Base-by-base conservation (phyloP, 2,113 vertebrate species). In the Psilopogon haemacephalus region DNA sequence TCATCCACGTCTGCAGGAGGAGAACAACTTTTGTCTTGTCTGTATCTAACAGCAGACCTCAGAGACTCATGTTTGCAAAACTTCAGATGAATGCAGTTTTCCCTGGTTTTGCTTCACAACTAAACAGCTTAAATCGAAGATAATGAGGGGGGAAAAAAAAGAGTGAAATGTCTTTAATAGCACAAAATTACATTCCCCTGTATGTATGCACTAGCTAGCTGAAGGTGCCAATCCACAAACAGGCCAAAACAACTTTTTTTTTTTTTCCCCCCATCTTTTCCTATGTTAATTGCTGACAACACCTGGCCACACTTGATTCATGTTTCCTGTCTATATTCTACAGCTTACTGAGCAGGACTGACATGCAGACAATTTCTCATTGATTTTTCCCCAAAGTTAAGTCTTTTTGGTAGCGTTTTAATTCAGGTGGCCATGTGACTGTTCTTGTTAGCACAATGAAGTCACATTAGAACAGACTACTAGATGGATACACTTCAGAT, bases 361-460 rank as follows among this genome's bases (percentile, higher is more conserved):
- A 93, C 87, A 88, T 15, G 59, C 73, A 84, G 63, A 84, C 58
- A 82, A 86, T 76, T 91, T 65, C 62, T 50, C 55, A 68, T 26
- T n/a, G 44, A 77, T 73, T 73, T 59, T 65, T 23, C 19, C 54
- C 59, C 27, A 30, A 64, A 48, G 17, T 69, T 78, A 72, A 91
- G 62, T 55, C 48, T 77, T 79, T 68, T 71, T 77, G n/a, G 38
- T 52, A 74, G 32, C 44, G 46, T 82, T 94, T 95, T 94, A 95
- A 60, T 50, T 21, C 50, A 46, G 83, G 42, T 84, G 81, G 71
- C 71, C 86, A 62, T 5, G 13, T 37, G 9, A 24, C 77, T 72
- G 60, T 78, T 93, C 88, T 84, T 65, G 56, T 94, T 89, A 94
- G 85, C 67, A 55, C 30, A 69, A 55, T 71, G 60, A 83, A 84